phyloP scores from a whole-genome alignment of 2,113 vertebrate genomes.

The Coregonus clupeaformis region DNA sequence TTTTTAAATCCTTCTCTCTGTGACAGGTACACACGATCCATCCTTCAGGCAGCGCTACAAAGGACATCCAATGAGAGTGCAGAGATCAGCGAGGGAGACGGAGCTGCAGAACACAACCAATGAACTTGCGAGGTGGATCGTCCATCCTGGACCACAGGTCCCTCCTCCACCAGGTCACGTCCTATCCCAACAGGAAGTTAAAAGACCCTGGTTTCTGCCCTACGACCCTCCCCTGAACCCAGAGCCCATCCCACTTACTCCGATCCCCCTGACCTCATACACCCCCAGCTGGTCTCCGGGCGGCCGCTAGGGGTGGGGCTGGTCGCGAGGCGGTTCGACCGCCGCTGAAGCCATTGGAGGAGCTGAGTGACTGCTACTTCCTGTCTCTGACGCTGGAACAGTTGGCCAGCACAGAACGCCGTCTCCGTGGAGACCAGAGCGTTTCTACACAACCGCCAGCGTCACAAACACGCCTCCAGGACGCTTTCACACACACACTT shows the following conservation, averaged over 20 bases:
- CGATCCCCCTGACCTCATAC: slow-evolving; percentile 51
- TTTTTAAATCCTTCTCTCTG: not conserved
- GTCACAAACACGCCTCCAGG: slow-evolving; percentile 71
- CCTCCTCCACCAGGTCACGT: slow-evolving; percentile 88
- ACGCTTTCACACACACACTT: slow-evolving; percentile 83
- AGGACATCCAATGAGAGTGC: slow-evolving; percentile 73
- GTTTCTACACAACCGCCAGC: slow-evolving; percentile 75
- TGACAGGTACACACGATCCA: slow-evolving; percentile 46
- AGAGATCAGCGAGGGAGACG: slow-evolving; percentile 48
- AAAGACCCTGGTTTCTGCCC: slow-evolving; percentile 79
- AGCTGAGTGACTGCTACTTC: slow-evolving; percentile 89
- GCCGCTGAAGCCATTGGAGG: slow-evolving; percentile 85
- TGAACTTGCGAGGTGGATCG: slow-evolving; percentile 86
- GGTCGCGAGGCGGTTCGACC: slow-evolving; percentile 84
- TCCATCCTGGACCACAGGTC: slow-evolving; percentile 85
- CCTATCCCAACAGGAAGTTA: slow-evolving; percentile 86
- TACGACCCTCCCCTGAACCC: slow-evolving; percentile 68
- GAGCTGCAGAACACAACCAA: slow-evolving; percentile 76
- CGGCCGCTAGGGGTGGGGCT: slow-evolving; percentile 27
- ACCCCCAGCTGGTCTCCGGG: slow-evolving; percentile 79
- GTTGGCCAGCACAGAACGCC: slow-evolving; percentile 79
- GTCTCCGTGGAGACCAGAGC: slow-evolving; percentile 83
- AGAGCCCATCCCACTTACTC: slow-evolving; percentile 18
- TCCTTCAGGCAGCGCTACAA: slow-evolving; percentile 62
- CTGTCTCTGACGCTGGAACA: slow-evolving; percentile 85